These are phyloP conservation scores for Dryadula phaetusa DNA, from an alignment of 2,888 invertebrate genomes.

Conservation along the genomic window DNA sequence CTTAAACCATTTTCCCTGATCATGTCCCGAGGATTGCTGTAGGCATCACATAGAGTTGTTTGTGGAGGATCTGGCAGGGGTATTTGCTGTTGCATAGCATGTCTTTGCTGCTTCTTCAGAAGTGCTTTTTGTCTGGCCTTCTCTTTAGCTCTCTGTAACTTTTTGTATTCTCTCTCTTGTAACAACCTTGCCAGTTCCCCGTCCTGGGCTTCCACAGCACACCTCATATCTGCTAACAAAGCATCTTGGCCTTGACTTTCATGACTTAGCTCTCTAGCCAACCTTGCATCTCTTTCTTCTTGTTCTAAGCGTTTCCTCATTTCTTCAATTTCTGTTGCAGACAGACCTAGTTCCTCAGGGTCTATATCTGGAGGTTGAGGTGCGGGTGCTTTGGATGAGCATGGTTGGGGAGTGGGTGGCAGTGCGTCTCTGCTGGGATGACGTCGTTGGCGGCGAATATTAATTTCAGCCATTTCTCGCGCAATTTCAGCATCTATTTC, in stretches of 20 bases:
- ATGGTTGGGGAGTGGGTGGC: conserved; percentile 60
- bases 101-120: conserved; percentile 74
- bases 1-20: conserved; percentile 71
- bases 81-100: conserved; percentile 58
- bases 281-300: conserved; percentile 73
- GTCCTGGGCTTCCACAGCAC: conserved; percentile 80
- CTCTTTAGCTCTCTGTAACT: conserved; percentile 76
- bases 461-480: conserved; percentile 77
- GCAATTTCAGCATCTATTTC: conserved; percentile 80
- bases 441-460: conserved; percentile 70
- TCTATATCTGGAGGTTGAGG: conserved; percentile 51
- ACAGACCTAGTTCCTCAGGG: conserved; percentile 73
- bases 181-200: conserved; percentile 74
- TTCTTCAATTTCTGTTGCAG: conserved; percentile 70
- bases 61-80: conserved; percentile 53
- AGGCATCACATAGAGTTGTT: conserved; percentile 75
- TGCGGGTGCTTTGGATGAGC: conserved; percentile 61
- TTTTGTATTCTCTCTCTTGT: conserved; percentile 78
- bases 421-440: conserved; percentile 59
- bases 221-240: conserved; percentile 74
- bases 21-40: conserved; percentile 76
- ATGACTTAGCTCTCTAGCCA: conserved; percentile 72
- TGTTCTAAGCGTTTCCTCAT: conserved; percentile 72
- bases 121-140: conserved; percentile 77
- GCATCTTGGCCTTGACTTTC: conserved; percentile 70